These are phyloP conservation scores for Spea hammondii DNA, from an alignment of 2,797 vertebrate genomes.

Conservation along the genomic window DNA sequence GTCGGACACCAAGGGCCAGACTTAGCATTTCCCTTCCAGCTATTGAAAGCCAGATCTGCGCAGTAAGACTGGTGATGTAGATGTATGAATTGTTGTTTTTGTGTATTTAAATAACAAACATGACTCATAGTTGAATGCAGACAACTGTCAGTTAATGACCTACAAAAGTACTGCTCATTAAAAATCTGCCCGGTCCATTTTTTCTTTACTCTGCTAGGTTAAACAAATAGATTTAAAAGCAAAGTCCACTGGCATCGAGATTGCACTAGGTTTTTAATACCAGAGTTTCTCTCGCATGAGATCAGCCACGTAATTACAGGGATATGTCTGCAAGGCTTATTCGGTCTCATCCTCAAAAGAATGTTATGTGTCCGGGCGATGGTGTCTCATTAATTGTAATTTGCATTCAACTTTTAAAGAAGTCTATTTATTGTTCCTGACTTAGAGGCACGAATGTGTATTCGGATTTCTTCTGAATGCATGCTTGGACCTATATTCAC, in stretches of 20 bases:
- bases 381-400: slow-evolving; percentile 12
- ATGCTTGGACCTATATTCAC: too few relatives aligned
- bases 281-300: neutral
- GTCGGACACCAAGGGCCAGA: too few relatives aligned
- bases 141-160: too few relatives aligned
- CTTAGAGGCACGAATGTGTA: slow-evolving; percentile 51
- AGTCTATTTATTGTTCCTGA: slow-evolving; percentile 56
- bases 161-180: neutral
- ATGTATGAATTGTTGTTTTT: too few relatives aligned
- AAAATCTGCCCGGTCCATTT: neutral
- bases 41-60: too few relatives aligned
- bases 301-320: slow-evolving; percentile 17
- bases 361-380: slow-evolving; percentile 14
- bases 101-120: too few relatives aligned
- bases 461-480: too few relatives aligned
- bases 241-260: neutral
- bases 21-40: too few relatives aligned
- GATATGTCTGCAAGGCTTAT: slow-evolving; percentile 26
- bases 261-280: neutral
- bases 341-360: slow-evolving; percentile 18
- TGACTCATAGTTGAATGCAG: too few relatives aligned
- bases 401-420: slow-evolving; percentile 53
- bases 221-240: slow-evolving; percentile 1
- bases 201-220: neutral
- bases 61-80: too few relatives aligned